phyloP scores from a whole-genome alignment of 2,888 invertebrate species.

The Microchrysa polita region DNA sequence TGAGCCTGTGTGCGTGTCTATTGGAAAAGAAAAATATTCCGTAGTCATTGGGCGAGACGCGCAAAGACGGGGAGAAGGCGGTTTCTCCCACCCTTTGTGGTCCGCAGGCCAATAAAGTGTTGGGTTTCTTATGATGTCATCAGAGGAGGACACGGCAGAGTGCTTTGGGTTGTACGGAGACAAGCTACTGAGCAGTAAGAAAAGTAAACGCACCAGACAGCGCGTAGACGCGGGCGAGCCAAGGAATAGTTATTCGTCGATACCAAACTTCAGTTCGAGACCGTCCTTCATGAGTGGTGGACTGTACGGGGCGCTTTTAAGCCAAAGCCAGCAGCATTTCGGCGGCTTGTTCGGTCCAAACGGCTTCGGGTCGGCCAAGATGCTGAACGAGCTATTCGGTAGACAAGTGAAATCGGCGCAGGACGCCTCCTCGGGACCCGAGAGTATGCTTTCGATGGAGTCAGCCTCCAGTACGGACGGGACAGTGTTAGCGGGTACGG shows the following conservation, averaged over 20 bases:
- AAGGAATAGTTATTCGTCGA: conserved; percentile 89
- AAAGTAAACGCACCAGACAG: conserved; percentile 93
- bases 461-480: conserved; percentile 64
- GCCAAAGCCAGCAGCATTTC: conserved; percentile 81
- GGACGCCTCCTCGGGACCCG: conserved; percentile 69
- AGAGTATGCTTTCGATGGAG: conserved; percentile 64
- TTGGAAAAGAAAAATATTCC: conserved; percentile 23
- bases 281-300: conserved; percentile 86
- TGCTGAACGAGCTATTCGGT: conserved; percentile 89
- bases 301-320: conserved; percentile 88
- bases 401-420: conserved; percentile 79
- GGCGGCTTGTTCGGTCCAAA: conserved; percentile 83
- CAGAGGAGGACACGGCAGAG: conserved; percentile 95
- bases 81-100: conserved; percentile 54
- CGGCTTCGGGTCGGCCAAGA: conserved; percentile 88
- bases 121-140: conserved; percentile 93
- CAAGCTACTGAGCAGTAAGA: conserved; percentile 81
- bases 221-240: conserved; percentile 96
- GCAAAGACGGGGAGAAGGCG: conserved; percentile 49
- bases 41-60: conserved; percentile 52
- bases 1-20: conserved; percentile 20
- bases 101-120: conserved; percentile 83
- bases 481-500: conserved; percentile 59
- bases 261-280: conserved; percentile 79
- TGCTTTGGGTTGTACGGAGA: conserved; percentile 93